phyloP scores from a whole-genome alignment of 2,113 vertebrate genomes.

The Eulacestoma nigropectus region DNA sequence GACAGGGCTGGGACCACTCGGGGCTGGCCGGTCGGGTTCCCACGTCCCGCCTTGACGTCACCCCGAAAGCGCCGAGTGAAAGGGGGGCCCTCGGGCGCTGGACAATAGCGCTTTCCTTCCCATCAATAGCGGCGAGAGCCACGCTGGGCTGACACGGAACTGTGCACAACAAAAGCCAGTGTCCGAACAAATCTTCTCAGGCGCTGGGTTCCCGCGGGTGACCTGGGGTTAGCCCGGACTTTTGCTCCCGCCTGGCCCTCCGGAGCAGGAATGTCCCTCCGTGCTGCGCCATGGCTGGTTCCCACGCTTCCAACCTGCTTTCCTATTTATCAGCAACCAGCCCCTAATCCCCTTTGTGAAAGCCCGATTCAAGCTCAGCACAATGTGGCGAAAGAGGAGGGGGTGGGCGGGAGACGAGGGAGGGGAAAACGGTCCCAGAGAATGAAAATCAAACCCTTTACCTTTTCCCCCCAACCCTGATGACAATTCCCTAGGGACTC shows the following conservation, averaged over 20 bases:
- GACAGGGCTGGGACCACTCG: fast-evolving
- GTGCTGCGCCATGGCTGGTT: slow-evolving; percentile 40
- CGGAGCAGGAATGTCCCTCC: slow-evolving; percentile 50
- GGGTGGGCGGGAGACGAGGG: neutral
- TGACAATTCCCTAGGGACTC: neutral
- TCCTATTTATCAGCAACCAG: slow-evolving; percentile 43
- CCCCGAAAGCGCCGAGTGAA: neutral
- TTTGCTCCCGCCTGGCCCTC: slow-evolving; percentile 37
- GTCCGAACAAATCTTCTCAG: slow-evolving; percentile 64
- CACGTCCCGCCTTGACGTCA: neutral
- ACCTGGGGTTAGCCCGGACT: slow-evolving; percentile 47
- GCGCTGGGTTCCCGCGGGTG: neutral
- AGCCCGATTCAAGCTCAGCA: slow-evolving; percentile 49
- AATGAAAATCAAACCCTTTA: slow-evolving; percentile 12
- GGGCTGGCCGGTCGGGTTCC: neutral
- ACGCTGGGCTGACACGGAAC: slow-evolving; percentile 62
- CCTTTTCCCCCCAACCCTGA: neutral
- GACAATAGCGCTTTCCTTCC: neutral
- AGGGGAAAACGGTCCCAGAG: neutral
- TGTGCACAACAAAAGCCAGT: slow-evolving; percentile 60
- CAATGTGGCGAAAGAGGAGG: slow-evolving; percentile 48
- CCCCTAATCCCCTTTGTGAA: slow-evolving; percentile 65
- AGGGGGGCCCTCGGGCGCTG: neutral
- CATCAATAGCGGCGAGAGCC: neutral
- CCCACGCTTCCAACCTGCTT: slow-evolving; percentile 62